Base-by-base conservation (phyloP, 1,140 invertebrate genomes). In the Drosophila kikkawai region DNA sequence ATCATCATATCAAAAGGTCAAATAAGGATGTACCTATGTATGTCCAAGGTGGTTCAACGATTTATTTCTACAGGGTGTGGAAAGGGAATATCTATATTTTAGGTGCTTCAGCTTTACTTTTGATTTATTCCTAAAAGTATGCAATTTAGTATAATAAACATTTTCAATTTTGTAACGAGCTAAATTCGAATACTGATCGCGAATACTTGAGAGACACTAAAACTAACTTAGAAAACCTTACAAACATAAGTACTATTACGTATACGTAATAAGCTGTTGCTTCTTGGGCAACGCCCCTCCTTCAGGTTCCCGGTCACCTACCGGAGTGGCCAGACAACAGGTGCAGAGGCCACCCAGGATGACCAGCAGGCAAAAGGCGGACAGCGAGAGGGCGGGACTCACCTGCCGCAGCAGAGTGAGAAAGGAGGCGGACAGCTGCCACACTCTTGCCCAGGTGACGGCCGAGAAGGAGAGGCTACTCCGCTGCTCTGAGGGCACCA, bases 391-490 rank as follows among this genome's bases (percentile, higher is more conserved):
- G n/a, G 90, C 90, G 12, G 78, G 64, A 45, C 84, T 79, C 22
- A 91, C 70, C 56, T 92, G 85, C 22, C 81, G 69, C 0, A 92
- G 81, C 47, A 92, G 45, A 1, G 82, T 91, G 4, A 93, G 75
- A 51, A 92, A 92, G 5, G 91, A 91, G 39, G 92, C 92, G 45
- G 85, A 91, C 7, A 93, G 75, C 47, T 92, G 69, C 82, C 92
- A 92, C 15, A 92, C 75, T 13, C 92, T 80, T 0, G 92, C 84
- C 70, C 82, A 92, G 0, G 88, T 91, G 19, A 91, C 64, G 22
- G 73, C 84, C 0, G 92, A 93, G 48, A 92, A 92, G 29, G 68
- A 57, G 42, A 87, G 92, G 6, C 88, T 71, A 32, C 32, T 61
- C 7, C 78, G 64, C 39, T 91, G 88, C 48, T 82, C 68, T 5